Conservation (phyloP, 1,140 invertebrate species). For the Aricia agestis region DNA sequence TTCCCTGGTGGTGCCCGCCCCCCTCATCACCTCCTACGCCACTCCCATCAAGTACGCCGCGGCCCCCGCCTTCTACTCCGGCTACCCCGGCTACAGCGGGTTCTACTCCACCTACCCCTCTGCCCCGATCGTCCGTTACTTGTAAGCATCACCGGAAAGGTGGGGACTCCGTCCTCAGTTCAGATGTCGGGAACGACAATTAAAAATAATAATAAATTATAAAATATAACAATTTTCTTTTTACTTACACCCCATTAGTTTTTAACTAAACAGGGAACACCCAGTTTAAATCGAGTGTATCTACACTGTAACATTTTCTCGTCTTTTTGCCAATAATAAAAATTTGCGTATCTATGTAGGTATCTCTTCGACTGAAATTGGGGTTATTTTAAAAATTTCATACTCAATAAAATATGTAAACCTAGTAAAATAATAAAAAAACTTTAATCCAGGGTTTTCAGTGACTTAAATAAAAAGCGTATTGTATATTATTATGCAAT, state of each 20-base stretch:
- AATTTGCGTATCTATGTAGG: no score
- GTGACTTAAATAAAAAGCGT: no score
- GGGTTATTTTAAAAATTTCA: no score
- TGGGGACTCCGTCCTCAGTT: constrained; percentile 41
- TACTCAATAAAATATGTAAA: no score
- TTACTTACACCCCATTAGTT: neutral
- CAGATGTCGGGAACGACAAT: constrained; percentile 44
- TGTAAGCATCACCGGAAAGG: constrained; percentile 47
- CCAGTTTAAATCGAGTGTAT: no score
- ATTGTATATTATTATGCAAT: no score
- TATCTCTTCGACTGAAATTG: no score
- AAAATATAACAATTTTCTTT: neutral
- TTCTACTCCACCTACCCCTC: constrained; percentile 18
- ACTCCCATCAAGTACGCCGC: constrained; percentile 40
- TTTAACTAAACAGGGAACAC: no score
- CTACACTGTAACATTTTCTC: no score
- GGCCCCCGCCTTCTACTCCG: constrained; percentile 40
- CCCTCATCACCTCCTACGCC: constrained; percentile 35
- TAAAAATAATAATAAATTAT: constrained; percentile 39
- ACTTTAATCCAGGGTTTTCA: no score
- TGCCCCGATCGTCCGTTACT: constrained; percentile 27
- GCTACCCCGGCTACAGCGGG: constrained; percentile 31
- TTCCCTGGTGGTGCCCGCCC: constrained; percentile 42
- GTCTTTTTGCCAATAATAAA: no score
- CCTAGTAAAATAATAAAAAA: no score